Base-by-base conservation (phyloP, 1,140 invertebrate species). In the Ceratosolen solmsi region DNA sequence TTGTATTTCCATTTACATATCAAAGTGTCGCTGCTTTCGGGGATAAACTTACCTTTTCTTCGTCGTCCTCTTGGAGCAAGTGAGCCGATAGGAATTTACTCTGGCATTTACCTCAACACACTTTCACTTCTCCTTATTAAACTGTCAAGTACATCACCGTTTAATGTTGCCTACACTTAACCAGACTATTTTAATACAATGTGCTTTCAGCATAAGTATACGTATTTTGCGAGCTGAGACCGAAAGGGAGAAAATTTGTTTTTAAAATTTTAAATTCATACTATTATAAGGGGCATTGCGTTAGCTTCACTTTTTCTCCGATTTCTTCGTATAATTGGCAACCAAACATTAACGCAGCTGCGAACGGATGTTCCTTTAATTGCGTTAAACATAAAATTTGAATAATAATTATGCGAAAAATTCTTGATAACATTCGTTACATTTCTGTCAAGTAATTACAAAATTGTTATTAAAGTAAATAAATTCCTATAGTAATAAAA, bases 1-100 rank as follows among this genome's bases (percentile, higher is more conserved):
- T 65, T 51, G 60, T 30, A 25, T 70, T 70, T 13, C 22, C 46
- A 38, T 70, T 79, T 79, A 70, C 49, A 38, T 54, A 70, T 56
- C 68, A 46, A 46, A 70, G 5, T 46, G 11, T 46, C 36, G 36
- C 38, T 70, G 22, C 20, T 70, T 70, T 46, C 33, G 11, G 36
- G n/a, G 38, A 46, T 46, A 46, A 70, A 70, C 68, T 41, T 68
- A 38, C 36, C 36, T 68, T 22, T 63, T 15, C 27, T 30, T 33
- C 9, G 9, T 25, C 58, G 2, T 65, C 27, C 5, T 65, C 1
- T 68, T 60, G 56, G 30, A 27, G 73, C 30, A 13, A 46, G 0
- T 72, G 41, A 41, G n/a, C 36, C 22, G 54, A 72, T 46, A 30
- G 70, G 17, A 58, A 58, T 74, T 65, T 65, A 36, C 30, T 36